A percentile compares a stretch with the other conserved stretches of the same genome.
Conservation (phyloP, 2,888 invertebrate species). For the Pollenia griseotomentosa region DNA sequence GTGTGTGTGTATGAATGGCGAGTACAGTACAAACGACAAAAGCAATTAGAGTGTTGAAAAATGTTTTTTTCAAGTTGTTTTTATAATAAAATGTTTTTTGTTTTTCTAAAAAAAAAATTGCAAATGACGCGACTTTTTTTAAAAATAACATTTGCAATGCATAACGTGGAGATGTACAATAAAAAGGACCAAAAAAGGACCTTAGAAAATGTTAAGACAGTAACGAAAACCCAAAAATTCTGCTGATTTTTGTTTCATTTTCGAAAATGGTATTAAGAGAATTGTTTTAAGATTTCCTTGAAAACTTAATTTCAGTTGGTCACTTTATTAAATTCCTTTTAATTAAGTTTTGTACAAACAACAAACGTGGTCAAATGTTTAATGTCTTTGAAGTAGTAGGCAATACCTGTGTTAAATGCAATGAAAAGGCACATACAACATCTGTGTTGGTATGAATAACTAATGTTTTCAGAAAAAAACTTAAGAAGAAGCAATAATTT, state of each 20-base stretch:
- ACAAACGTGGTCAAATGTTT: not conserved
- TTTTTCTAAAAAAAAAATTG: conserved; percentile 52
- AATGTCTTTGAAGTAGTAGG: conserved; percentile 6
- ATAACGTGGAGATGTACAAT: not conserved
- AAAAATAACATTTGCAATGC: not conserved
- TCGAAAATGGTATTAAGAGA: no score
- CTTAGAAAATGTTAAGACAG: not conserved
- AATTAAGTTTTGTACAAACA: not conserved
- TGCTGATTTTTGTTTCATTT: no score
- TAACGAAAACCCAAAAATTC: no score
- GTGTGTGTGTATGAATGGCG: conserved; percentile 11
- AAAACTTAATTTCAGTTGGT: conserved; percentile 5
- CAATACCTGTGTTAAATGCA: conserved; percentile 40
- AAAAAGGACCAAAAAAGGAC: not conserved
- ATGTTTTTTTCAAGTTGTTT: conserved; percentile 47
- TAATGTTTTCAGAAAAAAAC: conserved; percentile 1
- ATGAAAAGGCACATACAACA: conserved; percentile 20
- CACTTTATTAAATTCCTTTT: not conserved
- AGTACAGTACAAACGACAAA: conserved; percentile 71
- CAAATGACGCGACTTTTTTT: conserved; percentile 60
- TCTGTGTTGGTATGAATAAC: conserved; percentile 3
- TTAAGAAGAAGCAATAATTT: not conserved
- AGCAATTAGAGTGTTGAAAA: conserved; percentile 75
- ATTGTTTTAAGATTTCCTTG: no score
- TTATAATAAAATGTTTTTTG: conserved; percentile 17